Percentiles rank a stretch among this genome's conserved stretches.
Conservation (phyloP, 2,113 vertebrate genomes). For the Halichoerus grypus region DNA sequence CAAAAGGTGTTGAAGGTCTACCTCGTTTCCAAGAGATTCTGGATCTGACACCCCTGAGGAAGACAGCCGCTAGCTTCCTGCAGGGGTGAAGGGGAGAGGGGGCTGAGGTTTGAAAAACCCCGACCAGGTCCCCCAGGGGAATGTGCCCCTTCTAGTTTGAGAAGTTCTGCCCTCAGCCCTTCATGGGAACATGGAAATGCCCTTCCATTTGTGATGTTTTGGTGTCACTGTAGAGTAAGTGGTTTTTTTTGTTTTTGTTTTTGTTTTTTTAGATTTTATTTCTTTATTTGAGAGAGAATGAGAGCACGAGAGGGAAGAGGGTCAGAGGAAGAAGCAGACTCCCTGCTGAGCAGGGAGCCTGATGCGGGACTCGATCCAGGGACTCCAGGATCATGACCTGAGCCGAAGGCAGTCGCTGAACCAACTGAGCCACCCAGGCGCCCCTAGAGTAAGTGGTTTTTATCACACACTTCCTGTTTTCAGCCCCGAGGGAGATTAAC, state of each 20-base stretch:
- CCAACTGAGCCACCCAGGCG: too few relatives aligned
- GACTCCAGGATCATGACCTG: too few relatives aligned
- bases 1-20: neutral
- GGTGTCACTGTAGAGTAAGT: neutral
- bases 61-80: fast-evolving
- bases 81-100: neutral
- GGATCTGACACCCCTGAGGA: fast-evolving
- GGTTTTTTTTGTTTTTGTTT: too few relatives aligned
- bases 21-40: neutral
- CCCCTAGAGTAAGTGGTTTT: neutral
- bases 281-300: too few relatives aligned
- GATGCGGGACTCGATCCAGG: too few relatives aligned
- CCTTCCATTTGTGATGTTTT: neutral
- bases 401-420: too few relatives aligned
- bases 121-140: neutral
- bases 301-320: too few relatives aligned
- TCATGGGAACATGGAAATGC: neutral
- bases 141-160: fast-evolving
- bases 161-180: neutral
- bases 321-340: too few relatives aligned
- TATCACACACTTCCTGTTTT: neutral
- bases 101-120: too few relatives aligned
- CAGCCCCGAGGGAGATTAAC: neutral
- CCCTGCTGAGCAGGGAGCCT: too few relatives aligned
- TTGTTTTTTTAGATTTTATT: too few relatives aligned